These are phyloP conservation scores for Euleptes europaea DNA, from an alignment of 2,113 vertebrate species.

Conservation along the genomic window DNA sequence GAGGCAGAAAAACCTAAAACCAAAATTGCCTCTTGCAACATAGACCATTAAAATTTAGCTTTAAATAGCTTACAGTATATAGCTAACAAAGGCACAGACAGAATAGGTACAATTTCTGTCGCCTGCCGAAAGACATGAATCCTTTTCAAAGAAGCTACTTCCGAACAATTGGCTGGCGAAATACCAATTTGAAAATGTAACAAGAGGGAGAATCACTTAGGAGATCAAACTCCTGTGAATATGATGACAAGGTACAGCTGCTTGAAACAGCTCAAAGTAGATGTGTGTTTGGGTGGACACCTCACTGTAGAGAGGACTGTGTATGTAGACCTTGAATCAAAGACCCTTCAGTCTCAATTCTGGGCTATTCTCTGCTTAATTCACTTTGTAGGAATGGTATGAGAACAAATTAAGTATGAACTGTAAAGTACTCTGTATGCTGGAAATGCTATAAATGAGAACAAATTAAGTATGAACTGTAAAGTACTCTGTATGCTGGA, in stretches of 20 bases:
- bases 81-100: neutral
- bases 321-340: neutral
- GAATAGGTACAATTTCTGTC: neutral
- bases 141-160: constrained; percentile 18
- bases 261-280: constrained; percentile 13
- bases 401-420: neutral
- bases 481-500: neutral
- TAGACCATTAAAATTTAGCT: neutral
- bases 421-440: neutral
- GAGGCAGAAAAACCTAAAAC: neutral
- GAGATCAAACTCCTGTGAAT: constrained; percentile 3
- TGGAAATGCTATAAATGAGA: no score
- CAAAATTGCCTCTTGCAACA: constrained; percentile 11
- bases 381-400: neutral
- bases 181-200: constrained; percentile 16
- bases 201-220: fast-evolving
- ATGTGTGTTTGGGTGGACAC: neutral
- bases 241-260: constrained; percentile 19
- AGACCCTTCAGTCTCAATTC: neutral
- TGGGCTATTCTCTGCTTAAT: neutral
- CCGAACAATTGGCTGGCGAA: constrained; percentile 34
- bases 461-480: neutral
- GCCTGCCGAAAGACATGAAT: constrained; percentile 1
- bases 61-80: neutral
- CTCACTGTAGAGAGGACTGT: neutral